These are phyloP conservation scores for Bombyx mori DNA, from an alignment of 1,140 invertebrate species.

Conservation along the genomic window DNA sequence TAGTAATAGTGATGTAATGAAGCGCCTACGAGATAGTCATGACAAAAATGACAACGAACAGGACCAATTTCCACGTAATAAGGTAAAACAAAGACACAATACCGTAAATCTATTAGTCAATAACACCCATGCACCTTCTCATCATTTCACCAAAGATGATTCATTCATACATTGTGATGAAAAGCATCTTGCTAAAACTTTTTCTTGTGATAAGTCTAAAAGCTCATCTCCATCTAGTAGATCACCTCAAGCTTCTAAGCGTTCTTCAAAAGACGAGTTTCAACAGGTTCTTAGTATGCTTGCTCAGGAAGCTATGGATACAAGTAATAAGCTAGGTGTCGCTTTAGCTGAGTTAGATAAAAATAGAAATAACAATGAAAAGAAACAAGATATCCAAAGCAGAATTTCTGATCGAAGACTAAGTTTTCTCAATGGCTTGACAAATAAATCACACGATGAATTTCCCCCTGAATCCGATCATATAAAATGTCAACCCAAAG, in stretches of 20 bases:
- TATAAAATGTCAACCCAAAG: slow-evolving; percentile 21
- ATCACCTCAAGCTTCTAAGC: slow-evolving; percentile 60
- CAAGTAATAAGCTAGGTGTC: slow-evolving; percentile 65
- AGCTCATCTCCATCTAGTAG: slow-evolving; percentile 63
- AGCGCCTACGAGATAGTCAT: slow-evolving; percentile 52
- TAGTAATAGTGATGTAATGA: slow-evolving; percentile 64
- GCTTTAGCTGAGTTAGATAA: slow-evolving; percentile 67
- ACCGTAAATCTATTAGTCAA: slow-evolving; percentile 62
- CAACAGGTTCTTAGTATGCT: slow-evolving; percentile 73
- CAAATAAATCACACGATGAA: slow-evolving; percentile 31
- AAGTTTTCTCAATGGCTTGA: slow-evolving; percentile 50
- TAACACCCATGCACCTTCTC: slow-evolving; percentile 48
- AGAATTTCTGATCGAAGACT: slow-evolving; percentile 50
- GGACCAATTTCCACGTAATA: slow-evolving; percentile 55
- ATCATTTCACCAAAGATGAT: slow-evolving; percentile 65
- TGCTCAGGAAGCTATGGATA: slow-evolving; percentile 73
- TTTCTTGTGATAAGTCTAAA: slow-evolving; percentile 67
- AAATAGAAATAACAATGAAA: slow-evolving; percentile 55
- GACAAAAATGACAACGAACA: slow-evolving; percentile 57
- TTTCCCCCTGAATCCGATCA: slow-evolving; percentile 22
- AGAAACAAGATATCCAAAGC: slow-evolving; percentile 41
- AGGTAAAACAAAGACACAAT: slow-evolving; percentile 68
- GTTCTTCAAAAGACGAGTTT: slow-evolving; percentile 67
- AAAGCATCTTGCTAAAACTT: slow-evolving; percentile 58
- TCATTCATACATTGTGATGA: slow-evolving; percentile 65